Conservation (phyloP, 1,140 invertebrate species). For the Drosophila tropicalis region DNA sequence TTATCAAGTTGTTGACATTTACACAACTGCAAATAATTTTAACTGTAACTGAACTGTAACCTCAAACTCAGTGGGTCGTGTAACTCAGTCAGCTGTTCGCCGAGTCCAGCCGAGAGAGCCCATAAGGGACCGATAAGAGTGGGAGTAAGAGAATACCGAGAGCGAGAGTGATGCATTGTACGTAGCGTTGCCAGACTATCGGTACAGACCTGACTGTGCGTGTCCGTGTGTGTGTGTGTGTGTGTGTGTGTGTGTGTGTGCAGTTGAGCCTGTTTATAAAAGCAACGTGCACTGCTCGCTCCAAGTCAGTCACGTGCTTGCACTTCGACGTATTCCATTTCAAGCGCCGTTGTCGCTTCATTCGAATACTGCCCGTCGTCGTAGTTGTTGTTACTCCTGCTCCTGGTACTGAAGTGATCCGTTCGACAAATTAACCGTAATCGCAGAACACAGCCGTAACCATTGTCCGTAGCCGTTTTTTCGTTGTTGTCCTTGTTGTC, state of each 20-base stretch:
- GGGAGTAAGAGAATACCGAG: conserved; percentile 25
- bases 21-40: conserved; percentile 27
- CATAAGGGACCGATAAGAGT: conserved; percentile 24
- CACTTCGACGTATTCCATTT: conserved; percentile 55
- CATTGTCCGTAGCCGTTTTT: conserved; percentile 10
- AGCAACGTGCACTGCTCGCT: conserved; percentile 61
- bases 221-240: neutral
- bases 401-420: conserved; percentile 59
- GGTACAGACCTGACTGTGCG: neutral
- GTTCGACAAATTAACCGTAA: conserved; percentile 65
- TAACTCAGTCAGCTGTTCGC: conserved; percentile 62
- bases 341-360: conserved; percentile 44
- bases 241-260: conserved; percentile 6
- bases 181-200: conserved; percentile 68
- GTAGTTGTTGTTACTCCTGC: conserved; percentile 27
- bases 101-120: conserved; percentile 6
- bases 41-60: conserved; percentile 22
- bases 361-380: conserved; percentile 10
- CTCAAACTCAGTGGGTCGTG: conserved; percentile 30
- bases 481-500: conserved; percentile 4
- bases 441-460: conserved; percentile 34
- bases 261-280: conserved; percentile 65
- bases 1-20: conserved; percentile 14
- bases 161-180: conserved; percentile 7
- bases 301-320: conserved; percentile 78